phyloP scores from a whole-genome alignment of 2,888 invertebrate genomes.

The Nesidiocoris tenuis region DNA sequence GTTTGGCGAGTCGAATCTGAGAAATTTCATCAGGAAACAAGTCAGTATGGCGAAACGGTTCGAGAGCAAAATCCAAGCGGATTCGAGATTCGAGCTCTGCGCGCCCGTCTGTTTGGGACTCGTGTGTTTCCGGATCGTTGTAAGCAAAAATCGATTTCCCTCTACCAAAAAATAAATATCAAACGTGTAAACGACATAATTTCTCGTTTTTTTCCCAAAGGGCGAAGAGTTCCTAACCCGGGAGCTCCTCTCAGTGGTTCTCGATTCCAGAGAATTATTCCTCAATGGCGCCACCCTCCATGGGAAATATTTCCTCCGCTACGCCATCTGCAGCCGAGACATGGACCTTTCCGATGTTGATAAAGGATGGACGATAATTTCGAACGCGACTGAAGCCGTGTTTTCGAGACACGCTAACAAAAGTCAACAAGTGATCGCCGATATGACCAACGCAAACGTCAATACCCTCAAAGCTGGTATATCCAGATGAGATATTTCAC shows the following conservation, averaged over 20 bases:
- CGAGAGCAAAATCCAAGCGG: slow-evolving; percentile 66
- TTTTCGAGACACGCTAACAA: slow-evolving; percentile 3
- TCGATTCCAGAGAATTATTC: slow-evolving; percentile 38
- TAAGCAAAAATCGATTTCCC: slow-evolving; percentile 51
- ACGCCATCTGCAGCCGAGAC: slow-evolving; percentile 45
- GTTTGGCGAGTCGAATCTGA: slow-evolving; percentile 78
- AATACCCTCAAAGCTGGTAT: slow-evolving; percentile 4
- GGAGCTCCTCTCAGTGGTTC: slow-evolving; percentile 41
- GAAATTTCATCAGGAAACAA: slow-evolving; percentile 73
- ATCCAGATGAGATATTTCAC: not conserved
- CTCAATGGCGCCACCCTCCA: slow-evolving; percentile 38
- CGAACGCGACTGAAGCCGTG: slow-evolving; percentile 33
- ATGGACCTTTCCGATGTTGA: slow-evolving; percentile 40
- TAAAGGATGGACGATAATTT: slow-evolving; percentile 44
- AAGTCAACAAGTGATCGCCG: not conserved
- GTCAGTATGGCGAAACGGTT: slow-evolving; percentile 75
- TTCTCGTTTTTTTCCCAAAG: slow-evolving; percentile 11
- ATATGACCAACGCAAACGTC: not conserved
- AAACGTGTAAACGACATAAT: not conserved
- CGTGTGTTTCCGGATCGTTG: slow-evolving; percentile 85
- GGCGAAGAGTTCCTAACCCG: slow-evolving; percentile 38
- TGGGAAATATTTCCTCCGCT: slow-evolving; percentile 43
- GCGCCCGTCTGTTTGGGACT: slow-evolving; percentile 73
- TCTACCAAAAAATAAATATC: too few species aligned
- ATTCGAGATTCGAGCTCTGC: slow-evolving; percentile 77